Evolutionary conservation across 2,797 vertebrate genomes (phyloP), one percentile per base, ranked within the genome.

Genomic region (Amniataba percoides): DNA sequence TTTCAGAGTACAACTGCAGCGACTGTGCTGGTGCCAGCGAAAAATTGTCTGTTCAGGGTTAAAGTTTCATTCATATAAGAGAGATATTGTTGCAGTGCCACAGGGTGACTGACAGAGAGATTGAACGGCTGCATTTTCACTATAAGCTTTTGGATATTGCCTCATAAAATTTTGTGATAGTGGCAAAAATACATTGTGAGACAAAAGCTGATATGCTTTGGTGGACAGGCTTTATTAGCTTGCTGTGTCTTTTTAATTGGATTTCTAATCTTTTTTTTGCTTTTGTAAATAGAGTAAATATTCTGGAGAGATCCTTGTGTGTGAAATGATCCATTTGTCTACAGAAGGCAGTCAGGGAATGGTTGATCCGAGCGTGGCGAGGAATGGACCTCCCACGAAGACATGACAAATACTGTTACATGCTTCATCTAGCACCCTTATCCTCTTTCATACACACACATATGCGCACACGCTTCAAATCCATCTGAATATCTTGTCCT

Each of bases 391-490:
- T 86, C 92, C 90, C 75, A 71, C 63, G 84, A 88, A 84, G 89
- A 92, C 86, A 82, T 92, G 90, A 92, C 92, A 92, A 92, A 92
- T 90, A 88, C 76, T 89, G 88, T 93, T 90, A 89, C 87, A 90
- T 86, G 91, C 89, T 89, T 88, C 91, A 88, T 90, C 86, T 81
- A 57, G 60, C 81, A 62, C 12, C 56, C 67, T 83, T 55, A 83
- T 85, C 73, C 75, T 56, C 76, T 65, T 31, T 59, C 58, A 6
- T 43, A 62, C 19, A 48, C 63, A 25, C 46, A 53, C 62, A 65
- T 16, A 48, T n/a, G 2, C 39, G 31, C 63, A 46, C 61, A 60
- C 71, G 36, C 34, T 16, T 23, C 42, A 80, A 61, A 85, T 78
- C 57, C 62, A 73, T 59, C 8, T 48, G 63, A 46, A 79, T 78